Conservation (phyloP, 2,888 invertebrate species). For the Leucophenga montana region DNA sequence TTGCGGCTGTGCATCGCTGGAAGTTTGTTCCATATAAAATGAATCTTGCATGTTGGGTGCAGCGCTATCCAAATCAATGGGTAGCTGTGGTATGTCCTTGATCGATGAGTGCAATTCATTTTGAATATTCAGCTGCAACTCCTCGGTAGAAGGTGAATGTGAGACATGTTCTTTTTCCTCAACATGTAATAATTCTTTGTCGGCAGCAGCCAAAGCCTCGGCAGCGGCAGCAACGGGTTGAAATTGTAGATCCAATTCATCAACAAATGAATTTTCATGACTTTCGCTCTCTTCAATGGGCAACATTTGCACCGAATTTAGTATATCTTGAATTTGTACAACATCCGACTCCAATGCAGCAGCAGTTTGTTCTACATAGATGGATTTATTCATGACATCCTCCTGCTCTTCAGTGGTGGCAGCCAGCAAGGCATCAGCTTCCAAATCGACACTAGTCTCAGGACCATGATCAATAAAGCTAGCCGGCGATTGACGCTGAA, state of each 20-base stretch:
- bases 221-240: not conserved
- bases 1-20: constrained; percentile 41
- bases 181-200: constrained; percentile 62
- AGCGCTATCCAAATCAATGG: constrained; percentile 43
- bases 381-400: constrained; percentile 65
- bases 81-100: constrained; percentile 44
- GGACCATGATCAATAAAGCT: constrained; percentile 61
- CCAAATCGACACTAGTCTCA: constrained; percentile 62
- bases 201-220: constrained; percentile 27
- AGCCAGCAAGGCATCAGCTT: constrained; percentile 39
- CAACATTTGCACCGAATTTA: constrained; percentile 70
- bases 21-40: constrained; percentile 59
- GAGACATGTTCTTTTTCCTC: constrained; percentile 68
- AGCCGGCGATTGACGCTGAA: constrained; percentile 35
- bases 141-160: constrained; percentile 68
- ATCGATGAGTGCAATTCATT: constrained; percentile 40
- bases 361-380: constrained; percentile 53
- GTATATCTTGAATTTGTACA: constrained; percentile 62
- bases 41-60: constrained; percentile 60
- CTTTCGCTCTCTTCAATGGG: constrained; percentile 56
- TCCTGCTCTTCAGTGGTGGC: constrained; percentile 44
- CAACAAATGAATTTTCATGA: constrained; percentile 51
- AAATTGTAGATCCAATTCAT: constrained; percentile 34
- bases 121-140: constrained; percentile 57
- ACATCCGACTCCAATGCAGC: no score